A percentile compares a stretch with the other conserved stretches of the same genome.
Evolutionary conservation across 2,113 vertebrate genomes (phyloP).

Genomic region (Pampusana beccarii): DNA sequence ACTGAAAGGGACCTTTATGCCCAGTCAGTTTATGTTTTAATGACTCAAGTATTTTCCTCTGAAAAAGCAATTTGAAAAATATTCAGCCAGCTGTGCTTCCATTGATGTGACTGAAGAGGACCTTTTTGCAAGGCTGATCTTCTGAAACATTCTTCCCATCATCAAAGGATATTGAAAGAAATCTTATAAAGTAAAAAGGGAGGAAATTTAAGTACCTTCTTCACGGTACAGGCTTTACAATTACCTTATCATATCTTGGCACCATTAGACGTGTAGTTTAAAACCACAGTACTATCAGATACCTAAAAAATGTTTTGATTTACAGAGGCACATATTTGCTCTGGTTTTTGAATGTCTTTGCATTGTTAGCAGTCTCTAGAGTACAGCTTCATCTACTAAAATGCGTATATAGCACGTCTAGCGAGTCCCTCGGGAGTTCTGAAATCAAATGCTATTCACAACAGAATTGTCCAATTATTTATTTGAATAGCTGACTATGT

Average conservation of each 20-base stretch:
- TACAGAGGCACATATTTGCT: neutral
- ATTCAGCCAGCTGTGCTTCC: conserved; percentile 2
- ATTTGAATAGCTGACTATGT: neutral
- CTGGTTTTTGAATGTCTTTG: neutral
- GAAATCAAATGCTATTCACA: neutral
- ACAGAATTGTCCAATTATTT: neutral
- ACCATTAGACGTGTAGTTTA: neutral
- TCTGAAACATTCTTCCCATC: neutral
- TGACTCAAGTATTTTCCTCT: neutral
- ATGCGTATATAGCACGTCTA: neutral
- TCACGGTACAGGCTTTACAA: neutral
- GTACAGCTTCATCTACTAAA: neutral
- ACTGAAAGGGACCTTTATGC: neutral
- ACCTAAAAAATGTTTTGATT: neutral
- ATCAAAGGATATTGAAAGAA: neutral
- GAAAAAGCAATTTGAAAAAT: conserved; percentile 20
- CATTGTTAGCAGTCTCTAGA: neutral
- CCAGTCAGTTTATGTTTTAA: neutral
- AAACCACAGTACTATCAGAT: neutral
- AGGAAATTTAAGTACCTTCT: neutral
- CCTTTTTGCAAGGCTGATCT: neutral
- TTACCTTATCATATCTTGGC: neutral
- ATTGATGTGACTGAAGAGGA: neutral
- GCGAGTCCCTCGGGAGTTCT: neutral
- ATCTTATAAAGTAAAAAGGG: neutral